These are phyloP conservation scores for Muscidifurax raptorellus DNA, from an alignment of 1,140 invertebrate species.

Conservation along the genomic window DNA sequence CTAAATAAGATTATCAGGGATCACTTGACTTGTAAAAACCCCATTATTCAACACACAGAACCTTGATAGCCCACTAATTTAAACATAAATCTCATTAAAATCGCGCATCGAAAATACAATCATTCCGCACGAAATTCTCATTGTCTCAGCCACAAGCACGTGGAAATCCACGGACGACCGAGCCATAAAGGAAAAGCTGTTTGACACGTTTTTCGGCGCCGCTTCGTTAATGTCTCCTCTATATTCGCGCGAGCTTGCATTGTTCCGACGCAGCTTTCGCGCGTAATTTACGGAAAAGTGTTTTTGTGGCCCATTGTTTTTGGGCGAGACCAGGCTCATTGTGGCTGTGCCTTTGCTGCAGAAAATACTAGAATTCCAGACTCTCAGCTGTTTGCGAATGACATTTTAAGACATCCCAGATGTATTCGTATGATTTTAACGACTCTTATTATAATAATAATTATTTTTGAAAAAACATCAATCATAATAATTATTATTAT, in stretches of 20 bases:
- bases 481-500: too few species aligned
- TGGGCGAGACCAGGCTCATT: background rate
- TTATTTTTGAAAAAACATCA: too few species aligned
- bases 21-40: too few species aligned
- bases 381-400: too few species aligned
- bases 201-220: background rate
- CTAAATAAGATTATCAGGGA: too few species aligned
- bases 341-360: background rate
- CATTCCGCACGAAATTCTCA: background rate
- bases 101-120: background rate
- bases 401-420: too few species aligned
- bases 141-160: background rate
- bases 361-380: background rate
- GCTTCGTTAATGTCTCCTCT: background rate
- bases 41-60: too few species aligned
- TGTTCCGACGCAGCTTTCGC: background rate
- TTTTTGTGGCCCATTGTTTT: conserved; percentile 23
- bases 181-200: background rate
- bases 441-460: too few species aligned
- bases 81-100: background rate
- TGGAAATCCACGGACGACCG: background rate
- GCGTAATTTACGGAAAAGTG: conserved; percentile 10
- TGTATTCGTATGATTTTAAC: too few species aligned
- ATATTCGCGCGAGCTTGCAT: background rate
- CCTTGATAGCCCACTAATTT: background rate